Percentiles rank a stretch among this genome's conserved stretches.
Evolutionary conservation across 2,113 vertebrate species (phyloP).

Genomic region (Chaetura pelagica): DNA sequence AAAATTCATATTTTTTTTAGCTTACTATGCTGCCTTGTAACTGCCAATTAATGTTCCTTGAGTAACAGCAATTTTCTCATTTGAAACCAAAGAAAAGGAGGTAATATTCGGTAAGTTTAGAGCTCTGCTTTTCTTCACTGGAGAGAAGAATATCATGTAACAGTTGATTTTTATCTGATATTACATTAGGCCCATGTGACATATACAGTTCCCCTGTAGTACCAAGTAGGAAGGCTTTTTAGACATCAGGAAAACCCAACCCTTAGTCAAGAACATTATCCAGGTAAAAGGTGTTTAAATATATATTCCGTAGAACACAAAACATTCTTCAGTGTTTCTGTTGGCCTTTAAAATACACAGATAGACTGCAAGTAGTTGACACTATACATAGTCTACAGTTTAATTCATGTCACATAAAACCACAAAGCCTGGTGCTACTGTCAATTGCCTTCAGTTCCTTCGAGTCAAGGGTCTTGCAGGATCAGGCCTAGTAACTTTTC

Average conservation of each 20-base stretch:
- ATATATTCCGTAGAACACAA: neutral
- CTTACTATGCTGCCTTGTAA: neutral
- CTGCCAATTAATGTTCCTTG: neutral
- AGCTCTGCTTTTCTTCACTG: neutral
- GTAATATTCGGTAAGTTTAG: neutral
- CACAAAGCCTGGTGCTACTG: neutral
- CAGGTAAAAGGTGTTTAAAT: neutral
- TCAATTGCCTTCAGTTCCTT: neutral
- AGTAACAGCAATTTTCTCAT: neutral
- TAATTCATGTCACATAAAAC: neutral
- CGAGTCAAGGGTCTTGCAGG: neutral
- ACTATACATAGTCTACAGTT: neutral
- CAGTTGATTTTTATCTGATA: neutral
- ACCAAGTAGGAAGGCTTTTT: accelerated
- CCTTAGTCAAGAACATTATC: neutral
- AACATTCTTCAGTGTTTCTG: neutral
- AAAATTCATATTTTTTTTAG: neutral
- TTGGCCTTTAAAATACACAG: neutral
- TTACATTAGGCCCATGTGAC: neutral
- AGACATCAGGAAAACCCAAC: neutral
- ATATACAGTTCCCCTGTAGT: neutral
- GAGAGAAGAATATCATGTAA: neutral
- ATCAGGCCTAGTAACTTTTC: neutral
- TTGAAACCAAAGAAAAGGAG: neutral
- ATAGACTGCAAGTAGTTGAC: neutral